Base-by-base conservation (phyloP, 2,888 invertebrate species). In the Laspeyria flexula region DNA sequence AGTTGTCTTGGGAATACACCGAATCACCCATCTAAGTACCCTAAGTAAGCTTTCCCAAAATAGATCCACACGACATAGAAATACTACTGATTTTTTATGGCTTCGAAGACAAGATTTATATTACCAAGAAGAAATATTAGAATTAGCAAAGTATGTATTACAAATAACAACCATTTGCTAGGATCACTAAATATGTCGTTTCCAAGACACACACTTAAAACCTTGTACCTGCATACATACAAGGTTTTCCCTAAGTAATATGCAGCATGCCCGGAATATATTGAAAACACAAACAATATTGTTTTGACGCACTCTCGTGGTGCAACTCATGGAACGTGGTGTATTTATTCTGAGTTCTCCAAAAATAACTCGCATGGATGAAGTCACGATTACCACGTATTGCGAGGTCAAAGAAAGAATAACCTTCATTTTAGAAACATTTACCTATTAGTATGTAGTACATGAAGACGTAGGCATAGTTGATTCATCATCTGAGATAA, bases 291-390 rank as follows among this genome's bases (percentile, higher is more conserved):
- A 43, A 48, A 42, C 25, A 45, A 21, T 13, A 45, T 42, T 37
- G 35, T 49, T 49, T 40, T 48, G 49, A 42, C 37, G 62, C 51
- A 60, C 39, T 64, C 63, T 55, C 39, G 42, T 45, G 43, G 33
- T 57, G 65, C 58, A 54, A 59, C 53, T 54, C 51, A 63, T 54
- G 44, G 48, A 54, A 43, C 54, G 58, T 65, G 64, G 57, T 64
- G 64, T 68, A 71, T 72, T 75, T 76, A 67, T 77, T 73, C 67
- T 67, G 35, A 64, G 60, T 65, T 46, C 40, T 69, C 73, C 70
- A 61, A 77, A 71, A 81, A 81, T 81, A 81, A 61, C 73, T 53
- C 46, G 41, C 48, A 27, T 46, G 63, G 43, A 59, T 81, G 79
- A 75, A 75, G 69, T 78, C 81, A 81, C 57, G 71, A 58, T 64